Conservation (phyloP, 2,113 vertebrate genomes). For the Antennarius striatus region DNA sequence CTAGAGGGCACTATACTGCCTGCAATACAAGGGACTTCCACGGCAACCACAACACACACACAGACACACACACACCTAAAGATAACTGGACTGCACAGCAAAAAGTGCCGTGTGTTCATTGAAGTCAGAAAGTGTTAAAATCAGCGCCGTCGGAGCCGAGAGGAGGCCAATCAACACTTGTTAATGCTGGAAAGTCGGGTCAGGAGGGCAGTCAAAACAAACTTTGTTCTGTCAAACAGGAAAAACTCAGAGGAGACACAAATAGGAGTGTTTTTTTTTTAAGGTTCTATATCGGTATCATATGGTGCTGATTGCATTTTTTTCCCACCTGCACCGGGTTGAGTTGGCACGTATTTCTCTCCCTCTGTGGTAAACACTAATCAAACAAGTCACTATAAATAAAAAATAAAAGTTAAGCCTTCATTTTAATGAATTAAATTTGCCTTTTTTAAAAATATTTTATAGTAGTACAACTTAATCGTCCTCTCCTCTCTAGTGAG, state of each 20-base stretch:
- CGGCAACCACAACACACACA: constrained; percentile 22
- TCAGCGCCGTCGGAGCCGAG: constrained; percentile 11
- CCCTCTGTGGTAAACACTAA: no score
- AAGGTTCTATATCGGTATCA: no score
- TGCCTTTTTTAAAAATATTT: no score
- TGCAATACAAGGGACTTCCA: constrained; percentile 54
- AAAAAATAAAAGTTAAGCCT: no score
- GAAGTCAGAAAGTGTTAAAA: constrained; percentile 31
- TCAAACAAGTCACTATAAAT: no score
- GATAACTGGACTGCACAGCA: constrained; percentile 27
- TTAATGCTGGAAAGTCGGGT: constrained; percentile 12
- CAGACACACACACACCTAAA: not conserved
- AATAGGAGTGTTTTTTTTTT: constrained; percentile 24
- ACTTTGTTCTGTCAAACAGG: not conserved
- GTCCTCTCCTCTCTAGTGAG: constrained; percentile 22
- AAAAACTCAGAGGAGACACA: constrained; percentile 3
- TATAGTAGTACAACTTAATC: not conserved
- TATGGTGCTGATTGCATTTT: no score
- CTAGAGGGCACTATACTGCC: constrained; percentile 70
- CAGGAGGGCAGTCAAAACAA: constrained; percentile 10
- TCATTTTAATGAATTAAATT: no score
- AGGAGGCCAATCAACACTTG: constrained; percentile 14
- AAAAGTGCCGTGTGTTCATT: not conserved
- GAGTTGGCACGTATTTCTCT: no score
- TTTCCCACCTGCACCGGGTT: no score